A percentile compares a stretch with the other conserved stretches of the same genome.
These are phyloP conservation scores for Erpornis zantholeuca DNA, from an alignment of 2,113 vertebrate genomes.

Conservation along the genomic window DNA sequence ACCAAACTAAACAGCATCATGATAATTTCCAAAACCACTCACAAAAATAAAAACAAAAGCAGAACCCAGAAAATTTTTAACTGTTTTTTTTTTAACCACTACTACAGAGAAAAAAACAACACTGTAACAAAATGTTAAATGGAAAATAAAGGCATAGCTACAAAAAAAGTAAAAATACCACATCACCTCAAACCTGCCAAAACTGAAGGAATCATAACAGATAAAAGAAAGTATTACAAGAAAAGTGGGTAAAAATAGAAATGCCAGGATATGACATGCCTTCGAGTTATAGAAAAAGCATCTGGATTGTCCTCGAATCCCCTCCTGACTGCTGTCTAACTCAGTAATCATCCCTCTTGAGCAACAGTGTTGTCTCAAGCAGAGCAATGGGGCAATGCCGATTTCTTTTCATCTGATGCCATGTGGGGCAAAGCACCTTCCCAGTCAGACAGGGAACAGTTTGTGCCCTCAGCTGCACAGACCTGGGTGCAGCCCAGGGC, in stretches of 20 bases:
- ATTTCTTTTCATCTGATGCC: background rate
- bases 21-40: background rate
- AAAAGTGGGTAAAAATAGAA: conserved; percentile 50
- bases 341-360: background rate
- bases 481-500: background rate
- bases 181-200: background rate
- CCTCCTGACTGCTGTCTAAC: conserved; percentile 30
- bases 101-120: fast-evolving
- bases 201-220: background rate
- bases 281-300: conserved; percentile 31
- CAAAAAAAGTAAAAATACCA: background rate
- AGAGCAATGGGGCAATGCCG: background rate
- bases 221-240: background rate
- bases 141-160: background rate
- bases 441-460: background rate
- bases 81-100: background rate
- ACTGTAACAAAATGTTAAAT: background rate
- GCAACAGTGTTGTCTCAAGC: background rate
- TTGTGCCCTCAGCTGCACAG: background rate
- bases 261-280: conserved; percentile 11
- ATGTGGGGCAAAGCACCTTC: background rate
- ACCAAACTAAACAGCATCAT: background rate
- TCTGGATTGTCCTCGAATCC: conserved; percentile 52
- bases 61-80: background rate
- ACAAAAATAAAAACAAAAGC: background rate